Base-by-base conservation (phyloP, 2,797 vertebrate species). In the Tragopan temminckii region DNA sequence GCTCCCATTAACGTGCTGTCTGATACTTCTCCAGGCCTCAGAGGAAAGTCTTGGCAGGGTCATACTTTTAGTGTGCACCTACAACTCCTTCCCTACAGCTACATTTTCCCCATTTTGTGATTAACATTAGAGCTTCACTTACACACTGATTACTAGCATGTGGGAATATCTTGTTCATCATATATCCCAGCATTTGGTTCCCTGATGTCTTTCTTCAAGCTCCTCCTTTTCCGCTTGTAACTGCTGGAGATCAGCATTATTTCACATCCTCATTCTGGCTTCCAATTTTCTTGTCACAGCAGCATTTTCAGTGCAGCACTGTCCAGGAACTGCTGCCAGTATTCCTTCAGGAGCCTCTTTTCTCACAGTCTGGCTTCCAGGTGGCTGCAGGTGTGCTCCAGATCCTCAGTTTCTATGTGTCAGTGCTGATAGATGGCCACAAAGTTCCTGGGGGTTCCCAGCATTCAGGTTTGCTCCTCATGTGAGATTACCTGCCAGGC, bases 381-480 rank as follows among this genome's bases (percentile, higher is more conserved):
- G 31, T 72, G 24, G 74, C 46, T 88, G 74, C 74, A 90, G 63
- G 50, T 91, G 45, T 50, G 25, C 50, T 84, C 29, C 50, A 83
- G 29, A 25, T 71, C 15, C 25, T 16, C 1, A 0, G 1, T 42
- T 90, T 57, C 84, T 85, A 15, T 21, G n/a, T 75, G 18, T 35
- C 36, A 42, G 35, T 35, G 40, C 12, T 7, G 3, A 45, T 0
- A 1, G 35, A 68, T 0, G 1, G 38, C 18, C 43, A 36, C 50
- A 90, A 43, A 78, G 3, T 55, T 69, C 27, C 38, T 57, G 18
- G 58, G 31, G 29, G 68, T 85, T 85, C 38, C 46, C 18, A 0
- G 1, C 4, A 2, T 27, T 75, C 45, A 40, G 9, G 3, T 72
- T 43, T 82, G 50, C 36, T 38, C 9, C 24, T 67, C 48, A 58